Evolutionary conservation across 2,797 vertebrate species (phyloP).

Genomic region (Varecia variegata): DNA sequence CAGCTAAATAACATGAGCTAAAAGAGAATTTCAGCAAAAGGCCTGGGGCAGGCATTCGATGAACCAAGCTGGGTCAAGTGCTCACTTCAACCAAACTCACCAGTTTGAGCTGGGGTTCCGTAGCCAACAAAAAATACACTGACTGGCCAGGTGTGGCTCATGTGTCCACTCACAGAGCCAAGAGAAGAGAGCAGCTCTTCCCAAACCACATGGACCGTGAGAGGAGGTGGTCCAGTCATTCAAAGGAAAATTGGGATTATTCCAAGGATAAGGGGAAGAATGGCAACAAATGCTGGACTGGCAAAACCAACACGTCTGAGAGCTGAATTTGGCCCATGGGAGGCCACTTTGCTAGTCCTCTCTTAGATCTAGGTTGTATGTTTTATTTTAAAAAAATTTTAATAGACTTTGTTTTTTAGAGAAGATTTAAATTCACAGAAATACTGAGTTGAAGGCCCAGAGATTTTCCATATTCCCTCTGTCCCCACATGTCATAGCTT

Average conservation of each 20-base stretch:
- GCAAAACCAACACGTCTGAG: not conserved
- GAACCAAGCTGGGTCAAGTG: not conserved
- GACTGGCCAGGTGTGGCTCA: not conserved
- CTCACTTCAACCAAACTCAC: not conserved
- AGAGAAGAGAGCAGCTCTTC: not conserved
- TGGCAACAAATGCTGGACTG: not conserved
- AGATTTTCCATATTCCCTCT: not conserved
- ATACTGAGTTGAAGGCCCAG: not conserved
- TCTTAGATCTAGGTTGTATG: not conserved
- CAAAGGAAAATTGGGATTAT: not conserved
- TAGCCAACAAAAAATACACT: not conserved
- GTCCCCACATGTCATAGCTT: not conserved
- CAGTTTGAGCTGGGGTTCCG: not conserved
- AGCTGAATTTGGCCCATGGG: not conserved
- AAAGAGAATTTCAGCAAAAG: not conserved
- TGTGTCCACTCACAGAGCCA: not conserved
- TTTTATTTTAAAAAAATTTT: not conserved
- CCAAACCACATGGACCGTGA: not conserved
- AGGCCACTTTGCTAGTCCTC: not conserved
- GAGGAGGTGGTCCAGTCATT: not conserved
- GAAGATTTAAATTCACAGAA: not conserved
- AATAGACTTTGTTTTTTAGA: not conserved
- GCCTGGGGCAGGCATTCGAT: not conserved
- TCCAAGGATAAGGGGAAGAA: not conserved
- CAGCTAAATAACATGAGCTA: not conserved